These are phyloP conservation scores for Phacellophora camtschatica DNA, from an alignment of 30 jellyfish, hydroid and myxozoan species.

Conservation along the genomic window DNA sequence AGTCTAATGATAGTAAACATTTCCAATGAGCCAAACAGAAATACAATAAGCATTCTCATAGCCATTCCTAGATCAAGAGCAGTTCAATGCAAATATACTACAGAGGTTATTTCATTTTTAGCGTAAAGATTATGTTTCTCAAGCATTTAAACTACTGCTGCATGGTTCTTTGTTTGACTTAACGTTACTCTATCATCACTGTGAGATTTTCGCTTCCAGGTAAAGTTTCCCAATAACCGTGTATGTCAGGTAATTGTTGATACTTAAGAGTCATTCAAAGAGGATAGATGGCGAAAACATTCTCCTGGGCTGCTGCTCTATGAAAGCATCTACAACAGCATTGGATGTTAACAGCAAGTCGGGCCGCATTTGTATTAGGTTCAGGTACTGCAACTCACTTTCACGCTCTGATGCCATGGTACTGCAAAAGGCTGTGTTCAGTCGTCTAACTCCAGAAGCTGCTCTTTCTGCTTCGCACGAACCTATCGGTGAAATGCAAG, in stretches of 20 bases:
- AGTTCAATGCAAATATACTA: neutral
- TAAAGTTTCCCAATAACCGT: too few species aligned
- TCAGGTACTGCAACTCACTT: constrained; percentile 19
- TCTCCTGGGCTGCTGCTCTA: constrained; percentile 58
- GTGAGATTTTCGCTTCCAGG: too few species aligned
- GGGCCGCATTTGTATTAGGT: too few species aligned
- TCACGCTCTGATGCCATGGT: constrained; percentile 33
- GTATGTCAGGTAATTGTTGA: too few species aligned
- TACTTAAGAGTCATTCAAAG: too few species aligned
- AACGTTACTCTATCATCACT: too few species aligned
- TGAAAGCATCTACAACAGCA: constrained; percentile 49
- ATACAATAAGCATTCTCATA: neutral
- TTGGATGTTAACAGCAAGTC: constrained; percentile 13
- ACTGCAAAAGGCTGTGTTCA: constrained; percentile 54
- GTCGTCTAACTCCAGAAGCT: too few species aligned
- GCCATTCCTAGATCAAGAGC: constrained; percentile 5
- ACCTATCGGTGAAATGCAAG: too few species aligned
- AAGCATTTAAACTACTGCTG: too few species aligned
- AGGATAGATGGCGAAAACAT: too few species aligned
- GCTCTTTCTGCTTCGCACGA: too few species aligned
- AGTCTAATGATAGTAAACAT: neutral
- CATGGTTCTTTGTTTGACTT: neutral
- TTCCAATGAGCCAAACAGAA: neutral
- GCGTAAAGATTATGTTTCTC: neutral
- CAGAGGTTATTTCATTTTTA: neutral